Evolutionary conservation across 1,140 invertebrate genomes (phyloP).

Genomic region (Arion vulgaris): DNA sequence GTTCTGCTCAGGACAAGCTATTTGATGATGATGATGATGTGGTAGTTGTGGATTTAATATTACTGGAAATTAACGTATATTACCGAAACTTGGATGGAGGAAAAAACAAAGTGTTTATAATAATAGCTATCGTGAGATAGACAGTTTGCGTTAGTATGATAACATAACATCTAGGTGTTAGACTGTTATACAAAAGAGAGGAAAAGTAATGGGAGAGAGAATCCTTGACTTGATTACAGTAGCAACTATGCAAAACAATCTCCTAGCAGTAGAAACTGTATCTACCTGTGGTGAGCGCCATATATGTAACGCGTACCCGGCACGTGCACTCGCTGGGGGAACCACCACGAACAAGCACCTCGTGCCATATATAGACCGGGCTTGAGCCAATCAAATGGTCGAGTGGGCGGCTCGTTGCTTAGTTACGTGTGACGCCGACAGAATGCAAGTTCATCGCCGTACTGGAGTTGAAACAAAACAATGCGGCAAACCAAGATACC

Average conservation of each 20-base stretch:
- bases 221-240: background rate
- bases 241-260: slow-evolving; percentile 20
- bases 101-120: no score
- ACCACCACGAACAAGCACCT: background rate
- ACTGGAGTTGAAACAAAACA: background rate
- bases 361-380: slow-evolving; percentile 12
- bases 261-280: background rate
- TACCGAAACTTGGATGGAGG: no score
- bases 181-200: background rate
- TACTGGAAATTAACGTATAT: no score
- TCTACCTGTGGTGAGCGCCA: slow-evolving; percentile 8
- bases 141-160: no score
- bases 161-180: no score
- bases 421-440: background rate
- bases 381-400: background rate
- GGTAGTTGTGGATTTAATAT: no score
- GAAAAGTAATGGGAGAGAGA: slow-evolving; percentile 14
- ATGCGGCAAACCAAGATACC: background rate
- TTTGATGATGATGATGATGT: no score
- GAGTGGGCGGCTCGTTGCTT: background rate
- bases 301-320: background rate
- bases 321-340: background rate
- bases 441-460: background rate
- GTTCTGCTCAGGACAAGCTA: no score
- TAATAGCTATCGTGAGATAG: no score